Conservation (phyloP, 2,888 invertebrate genomes). For the Lacanobia wlatinum region DNA sequence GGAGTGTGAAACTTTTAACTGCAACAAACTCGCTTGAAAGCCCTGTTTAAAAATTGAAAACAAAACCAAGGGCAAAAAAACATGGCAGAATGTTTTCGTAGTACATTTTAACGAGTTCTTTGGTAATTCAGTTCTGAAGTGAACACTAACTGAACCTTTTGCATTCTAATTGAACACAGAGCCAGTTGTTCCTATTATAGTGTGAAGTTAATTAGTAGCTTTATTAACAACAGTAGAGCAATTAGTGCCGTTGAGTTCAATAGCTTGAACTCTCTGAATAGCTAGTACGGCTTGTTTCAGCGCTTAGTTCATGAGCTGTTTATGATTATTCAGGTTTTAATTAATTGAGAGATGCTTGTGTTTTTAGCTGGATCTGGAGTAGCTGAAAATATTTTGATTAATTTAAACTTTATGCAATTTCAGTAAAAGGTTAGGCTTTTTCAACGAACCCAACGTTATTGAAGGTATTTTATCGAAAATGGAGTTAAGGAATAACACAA, state of each 20-base stretch:
- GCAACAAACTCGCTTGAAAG: background rate
- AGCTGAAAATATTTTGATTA: background rate
- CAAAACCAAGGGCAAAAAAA: background rate
- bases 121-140: background rate
- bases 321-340: conserved; percentile 19
- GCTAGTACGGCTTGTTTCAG: conserved; percentile 16
- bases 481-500: conserved; percentile 15
- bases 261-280: conserved; percentile 27
- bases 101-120: too few relatives aligned
- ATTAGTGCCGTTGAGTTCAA: conserved; percentile 30
- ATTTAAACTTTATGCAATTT: background rate
- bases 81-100: background rate
- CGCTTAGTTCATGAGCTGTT: conserved; percentile 9
- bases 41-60: background rate
- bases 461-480: conserved; percentile 25
- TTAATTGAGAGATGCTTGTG: background rate
- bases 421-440: background rate
- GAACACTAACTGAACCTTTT: background rate
- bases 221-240: conserved; percentile 28
- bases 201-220: conserved; percentile 23
- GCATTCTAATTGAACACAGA: background rate
- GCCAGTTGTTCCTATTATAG: background rate
- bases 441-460: background rate
- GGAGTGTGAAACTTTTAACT: background rate
- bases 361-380: background rate